Evolutionary conservation across 2,888 invertebrate species (phyloP), one percentile per base, ranked within the genome.

Genomic region (Nysson spinosus): DNA sequence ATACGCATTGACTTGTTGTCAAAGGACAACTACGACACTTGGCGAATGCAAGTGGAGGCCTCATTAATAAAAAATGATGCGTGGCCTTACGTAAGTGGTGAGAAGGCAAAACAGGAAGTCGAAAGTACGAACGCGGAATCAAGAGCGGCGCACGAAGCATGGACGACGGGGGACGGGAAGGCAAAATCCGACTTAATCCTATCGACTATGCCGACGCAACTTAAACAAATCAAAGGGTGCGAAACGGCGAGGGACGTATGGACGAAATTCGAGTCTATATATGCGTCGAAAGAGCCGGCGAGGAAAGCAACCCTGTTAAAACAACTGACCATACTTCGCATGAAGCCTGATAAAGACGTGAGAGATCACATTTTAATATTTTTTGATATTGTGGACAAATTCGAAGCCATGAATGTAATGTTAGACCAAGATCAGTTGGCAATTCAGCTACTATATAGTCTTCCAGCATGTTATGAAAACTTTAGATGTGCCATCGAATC

Each of bases 401-500:
- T n/a, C n/a, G 9, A 26, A 26, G 26, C 4, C 4, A 26, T 26
- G 26, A 4, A 26, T 6, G 26, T 26, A 6, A 9, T 6, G 26
- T 26, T 6, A 4, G 26, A 26, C 26, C 26, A 26, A 26, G 26
- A 4, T 9, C 26, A 26, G 4, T 9, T 26, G 26, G 26, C 26
- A 26, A 26, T 26, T 4, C 4, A 4, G 9, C 9, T 37, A 6
- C 14, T 37, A 19, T 37, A 37, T 7, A 37, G 37, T 19, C 17
- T 37, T 6, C 37, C 37, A n/a, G 37, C 4, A 12, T 9, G 4
- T 1, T 37, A 5, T 19, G 19, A 37, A 19, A 17, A 4, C 3
- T 37, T 37, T 17, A 37, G 37, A 17, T 37, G 37, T 19, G 37
- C 37, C n/a, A 37, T 37, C 7, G 37, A 37, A 14, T 17, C 37